These are phyloP conservation scores for Saguinus midas DNA, from an alignment of 2,113 vertebrate genomes.

Conservation along the genomic window DNA sequence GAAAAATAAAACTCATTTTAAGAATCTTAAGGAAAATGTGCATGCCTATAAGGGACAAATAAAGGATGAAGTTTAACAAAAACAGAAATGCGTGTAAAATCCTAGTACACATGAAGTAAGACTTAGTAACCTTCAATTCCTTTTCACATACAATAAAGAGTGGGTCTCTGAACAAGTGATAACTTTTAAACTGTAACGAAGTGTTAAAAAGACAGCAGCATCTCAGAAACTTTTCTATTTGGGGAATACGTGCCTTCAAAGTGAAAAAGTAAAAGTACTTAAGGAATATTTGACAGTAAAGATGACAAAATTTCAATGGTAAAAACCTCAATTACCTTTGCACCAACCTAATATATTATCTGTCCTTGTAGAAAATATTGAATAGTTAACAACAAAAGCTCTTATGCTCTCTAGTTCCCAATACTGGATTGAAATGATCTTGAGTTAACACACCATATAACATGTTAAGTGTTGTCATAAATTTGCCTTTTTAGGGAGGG, in stretches of 20 bases:
- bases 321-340: too few species aligned
- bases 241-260: background rate
- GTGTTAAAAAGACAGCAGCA: background rate
- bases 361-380: background rate
- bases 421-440: background rate
- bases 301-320: background rate
- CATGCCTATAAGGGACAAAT: background rate
- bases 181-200: background rate
- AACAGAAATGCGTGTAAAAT: background rate
- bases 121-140: background rate
- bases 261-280: background rate
- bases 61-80: background rate
- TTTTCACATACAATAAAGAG: background rate
- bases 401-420: background rate
- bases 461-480: background rate
- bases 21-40: constrained; percentile 8
- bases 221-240: background rate
- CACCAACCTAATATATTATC: background rate
- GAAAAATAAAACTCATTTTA: background rate
- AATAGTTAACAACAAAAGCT: background rate
- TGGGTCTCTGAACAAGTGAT: background rate
- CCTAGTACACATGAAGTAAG: background rate
- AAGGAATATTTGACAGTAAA: background rate
- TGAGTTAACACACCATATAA: background rate
- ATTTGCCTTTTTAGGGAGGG: background rate